phyloP scores from a whole-genome alignment of 2,888 invertebrate genomes.

The Taphrorychus bicolor region DNA sequence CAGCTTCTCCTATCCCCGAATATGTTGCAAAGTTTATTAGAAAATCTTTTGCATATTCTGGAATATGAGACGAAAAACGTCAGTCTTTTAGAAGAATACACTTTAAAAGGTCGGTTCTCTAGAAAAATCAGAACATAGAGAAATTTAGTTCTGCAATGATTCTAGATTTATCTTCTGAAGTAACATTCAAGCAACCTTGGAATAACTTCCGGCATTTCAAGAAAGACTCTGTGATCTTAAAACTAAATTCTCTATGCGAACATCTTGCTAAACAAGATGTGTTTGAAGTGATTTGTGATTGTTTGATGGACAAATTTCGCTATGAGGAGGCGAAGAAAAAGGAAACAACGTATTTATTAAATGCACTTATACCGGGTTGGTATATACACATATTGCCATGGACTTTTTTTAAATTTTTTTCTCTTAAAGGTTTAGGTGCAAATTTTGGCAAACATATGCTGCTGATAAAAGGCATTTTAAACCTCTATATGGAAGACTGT shows the following conservation, averaged over 20 bases:
- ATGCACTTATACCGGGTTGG: constrained; percentile 56
- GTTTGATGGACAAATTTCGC: constrained; percentile 66
- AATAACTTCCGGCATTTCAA: constrained; percentile 68
- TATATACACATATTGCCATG: neutral
- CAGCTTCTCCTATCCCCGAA: constrained; percentile 64
- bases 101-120: constrained; percentile 44
- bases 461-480: constrained; percentile 44
- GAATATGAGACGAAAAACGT: constrained; percentile 62
- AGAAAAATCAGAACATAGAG: no score
- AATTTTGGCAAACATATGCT: constrained; percentile 24
- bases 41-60: constrained; percentile 64
- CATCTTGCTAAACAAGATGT: constrained; percentile 64
- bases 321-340: constrained; percentile 63
- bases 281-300: constrained; percentile 67
- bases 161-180: constrained; percentile 57
- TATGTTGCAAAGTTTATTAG: constrained; percentile 66
- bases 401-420: constrained; percentile 2
- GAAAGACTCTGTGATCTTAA: constrained; percentile 58
- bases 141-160: no score
- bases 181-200: constrained; percentile 65
- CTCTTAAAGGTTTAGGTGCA: constrained; percentile 10
- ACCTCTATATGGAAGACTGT: constrained; percentile 60
- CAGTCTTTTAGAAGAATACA: constrained; percentile 63
- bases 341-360: constrained; percentile 69
- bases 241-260: constrained; percentile 65